Evolutionary conservation across 2,113 vertebrate genomes (phyloP), one percentile per base, ranked within the genome.

Genomic region (Sialia sialis): DNA sequence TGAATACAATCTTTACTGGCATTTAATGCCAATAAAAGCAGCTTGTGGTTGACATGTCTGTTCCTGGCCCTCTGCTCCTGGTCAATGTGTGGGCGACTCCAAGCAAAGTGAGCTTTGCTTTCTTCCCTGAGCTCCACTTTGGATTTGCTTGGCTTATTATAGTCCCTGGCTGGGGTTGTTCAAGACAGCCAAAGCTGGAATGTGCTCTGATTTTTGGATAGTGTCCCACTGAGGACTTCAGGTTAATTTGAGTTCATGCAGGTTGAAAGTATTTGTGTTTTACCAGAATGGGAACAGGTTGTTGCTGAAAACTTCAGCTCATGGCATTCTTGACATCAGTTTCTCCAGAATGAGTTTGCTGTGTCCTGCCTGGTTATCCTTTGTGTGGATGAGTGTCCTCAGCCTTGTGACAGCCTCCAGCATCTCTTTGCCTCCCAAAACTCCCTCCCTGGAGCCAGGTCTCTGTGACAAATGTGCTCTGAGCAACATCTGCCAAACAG

Each of bases 241-340:
- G 39, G 62, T 62, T 64, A 32, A 59, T 86, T 83, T 76, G 54
- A 19, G 36, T 46, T 94, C 14, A 2, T 5, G 36, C 1, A 6
- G 41, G 13, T 55, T 89, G 58, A 44, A 84, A 51, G 25, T 18
- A 36, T 10, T 77, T 1, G 0, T 54, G 59, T 60, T 78, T 85
- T 49, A 13, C 34, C 27, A 46, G 60, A 62, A 9, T 9, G 22
- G 62, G 29, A 51, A 56, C 38, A 49, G n/a, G 36, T 52, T 67
- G 20, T 30, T 92, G 49, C 62, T 79, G 79, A 52, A 41, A 49
- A 17, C 54, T 82, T 66, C 22, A 38, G 9, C 27, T 69, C 16
- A 5, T 1, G 0, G 14, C 4, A 7, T 29, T 90, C 77, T n/a
- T 68, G 59, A 39, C 27, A 16, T 30, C 25, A 59, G 0, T 82